phyloP scores from a whole-genome alignment of 2,888 invertebrate species.

The Capitulum mitella region DNA sequence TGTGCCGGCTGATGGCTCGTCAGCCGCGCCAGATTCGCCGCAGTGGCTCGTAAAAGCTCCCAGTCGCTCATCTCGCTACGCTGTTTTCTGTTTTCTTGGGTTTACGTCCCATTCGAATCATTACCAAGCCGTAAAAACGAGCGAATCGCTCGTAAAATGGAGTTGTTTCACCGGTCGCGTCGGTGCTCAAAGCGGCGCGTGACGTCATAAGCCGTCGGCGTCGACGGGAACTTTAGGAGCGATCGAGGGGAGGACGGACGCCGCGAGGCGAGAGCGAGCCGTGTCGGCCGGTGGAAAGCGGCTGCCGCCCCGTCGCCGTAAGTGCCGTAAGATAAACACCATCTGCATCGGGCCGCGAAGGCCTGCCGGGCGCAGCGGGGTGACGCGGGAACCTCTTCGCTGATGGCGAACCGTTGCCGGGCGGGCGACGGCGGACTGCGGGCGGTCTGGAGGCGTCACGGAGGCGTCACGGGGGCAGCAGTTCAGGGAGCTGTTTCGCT shows the following conservation, averaged over 20 bases:
- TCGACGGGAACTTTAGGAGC: background rate
- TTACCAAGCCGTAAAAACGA: conserved; percentile 10
- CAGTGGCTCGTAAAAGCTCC: background rate
- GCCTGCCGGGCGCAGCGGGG: too few species aligned
- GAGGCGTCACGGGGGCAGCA: too few species aligned
- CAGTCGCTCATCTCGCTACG: background rate
- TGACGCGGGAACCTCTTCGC: too few species aligned
- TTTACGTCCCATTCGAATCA: conserved; percentile 13
- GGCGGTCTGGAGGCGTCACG: too few species aligned
- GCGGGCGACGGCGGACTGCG: too few species aligned
- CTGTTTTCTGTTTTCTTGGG: conserved; percentile 2
- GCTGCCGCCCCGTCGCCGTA: too few species aligned
- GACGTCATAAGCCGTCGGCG: background rate
- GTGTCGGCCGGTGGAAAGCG: background rate
- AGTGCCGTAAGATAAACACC: too few species aligned
- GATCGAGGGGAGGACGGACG: too few species aligned
- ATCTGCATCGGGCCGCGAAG: too few species aligned
- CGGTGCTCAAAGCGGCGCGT: background rate
- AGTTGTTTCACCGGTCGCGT: background rate
- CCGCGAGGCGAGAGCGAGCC: background rate
- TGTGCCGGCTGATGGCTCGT: background rate
- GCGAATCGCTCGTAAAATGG: background rate
- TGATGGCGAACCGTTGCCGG: too few species aligned
- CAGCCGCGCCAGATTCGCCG: background rate
- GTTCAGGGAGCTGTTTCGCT: too few species aligned